Percentiles rank a stretch among this genome's conserved stretches.
Conservation (phyloP, 92 coral and sea anemone genomes). For the Parazoanthus darwini region DNA sequence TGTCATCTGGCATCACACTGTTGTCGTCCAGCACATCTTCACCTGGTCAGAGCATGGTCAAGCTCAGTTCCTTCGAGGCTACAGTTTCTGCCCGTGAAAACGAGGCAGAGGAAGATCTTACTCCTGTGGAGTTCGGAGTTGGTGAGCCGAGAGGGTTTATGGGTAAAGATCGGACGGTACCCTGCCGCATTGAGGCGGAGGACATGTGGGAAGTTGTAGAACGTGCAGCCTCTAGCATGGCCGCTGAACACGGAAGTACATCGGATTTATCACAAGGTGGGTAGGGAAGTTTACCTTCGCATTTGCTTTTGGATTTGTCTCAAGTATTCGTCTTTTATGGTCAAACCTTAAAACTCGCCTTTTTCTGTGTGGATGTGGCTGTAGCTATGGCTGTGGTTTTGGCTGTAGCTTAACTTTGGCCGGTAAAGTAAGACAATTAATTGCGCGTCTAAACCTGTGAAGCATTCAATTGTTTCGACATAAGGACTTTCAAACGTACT, state of each 20-base stretch:
- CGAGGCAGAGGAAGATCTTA: background rate
- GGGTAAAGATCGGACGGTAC: background rate
- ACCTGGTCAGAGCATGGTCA: constrained; percentile 31
- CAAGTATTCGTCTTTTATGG: background rate
- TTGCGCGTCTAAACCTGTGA: background rate
- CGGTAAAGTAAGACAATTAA: too few species aligned
- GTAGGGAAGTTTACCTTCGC: background rate
- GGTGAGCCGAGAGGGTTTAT: background rate
- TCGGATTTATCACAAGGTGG: background rate
- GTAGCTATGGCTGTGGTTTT: background rate
- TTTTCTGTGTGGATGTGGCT: background rate
- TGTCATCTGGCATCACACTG: constrained; percentile 56
- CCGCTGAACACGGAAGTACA: background rate
- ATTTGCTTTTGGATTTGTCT: background rate
- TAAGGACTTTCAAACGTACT: background rate
- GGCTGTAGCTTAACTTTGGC: background rate
- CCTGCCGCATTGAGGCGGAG: background rate
- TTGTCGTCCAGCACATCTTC: constrained; percentile 56
- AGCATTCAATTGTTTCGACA: background rate
- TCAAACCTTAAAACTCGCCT: background rate
- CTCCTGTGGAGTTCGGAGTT: background rate
- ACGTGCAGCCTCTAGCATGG: background rate
- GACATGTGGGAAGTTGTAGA: background rate
- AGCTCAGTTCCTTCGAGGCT: constrained; percentile 7
- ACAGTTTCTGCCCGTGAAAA: constrained; percentile 31